These are phyloP conservation scores for Phenganax stokvisi DNA, from an alignment of 92 coral and sea anemone genomes.

Conservation along the genomic window DNA sequence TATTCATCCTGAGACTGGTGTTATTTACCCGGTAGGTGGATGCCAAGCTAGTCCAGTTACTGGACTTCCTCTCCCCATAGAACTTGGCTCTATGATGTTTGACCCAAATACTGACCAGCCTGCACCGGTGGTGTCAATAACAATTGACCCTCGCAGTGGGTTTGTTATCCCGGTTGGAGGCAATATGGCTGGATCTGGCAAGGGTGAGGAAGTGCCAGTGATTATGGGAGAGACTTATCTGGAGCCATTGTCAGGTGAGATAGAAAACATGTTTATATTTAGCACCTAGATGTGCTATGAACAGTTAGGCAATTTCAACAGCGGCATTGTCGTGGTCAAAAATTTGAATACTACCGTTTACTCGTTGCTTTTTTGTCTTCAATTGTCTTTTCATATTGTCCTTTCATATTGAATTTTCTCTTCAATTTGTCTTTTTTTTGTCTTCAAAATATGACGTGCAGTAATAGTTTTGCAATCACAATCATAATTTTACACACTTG, in stretches of 20 bases:
- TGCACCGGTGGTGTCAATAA: conserved; percentile 76
- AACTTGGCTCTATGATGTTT: conserved; percentile 96
- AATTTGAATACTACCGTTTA: too few relatives aligned
- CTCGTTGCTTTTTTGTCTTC: too few relatives aligned
- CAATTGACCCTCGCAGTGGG: conserved; percentile 84
- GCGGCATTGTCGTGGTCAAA: too few relatives aligned
- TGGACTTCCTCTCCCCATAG: conserved; percentile 95
- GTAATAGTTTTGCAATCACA: too few relatives aligned
- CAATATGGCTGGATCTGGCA: conserved; percentile 70
- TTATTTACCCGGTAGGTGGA: conserved; percentile 93
- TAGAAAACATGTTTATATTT: background rate
- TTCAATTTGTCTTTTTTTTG: too few relatives aligned
- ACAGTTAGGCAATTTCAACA: too few relatives aligned
- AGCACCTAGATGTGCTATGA: background rate
- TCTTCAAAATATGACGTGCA: too few relatives aligned
- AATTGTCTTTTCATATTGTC: too few relatives aligned
- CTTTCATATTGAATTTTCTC: too few relatives aligned
- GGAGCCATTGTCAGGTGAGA: conserved; percentile 69
- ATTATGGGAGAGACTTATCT: conserved; percentile 69
- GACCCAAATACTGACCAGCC: conserved; percentile 89
- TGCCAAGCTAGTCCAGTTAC: conserved; percentile 93
- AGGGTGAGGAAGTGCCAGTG: conserved; percentile 90
- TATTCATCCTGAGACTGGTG: conserved; percentile 93
- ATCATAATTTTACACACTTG: too few relatives aligned
- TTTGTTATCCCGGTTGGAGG: conserved; percentile 92